A percentile compares a stretch with the other conserved stretches of the same genome.
These are phyloP conservation scores for Pseudoatta argentina DNA, from an alignment of 1,140 invertebrate genomes.

Conservation along the genomic window DNA sequence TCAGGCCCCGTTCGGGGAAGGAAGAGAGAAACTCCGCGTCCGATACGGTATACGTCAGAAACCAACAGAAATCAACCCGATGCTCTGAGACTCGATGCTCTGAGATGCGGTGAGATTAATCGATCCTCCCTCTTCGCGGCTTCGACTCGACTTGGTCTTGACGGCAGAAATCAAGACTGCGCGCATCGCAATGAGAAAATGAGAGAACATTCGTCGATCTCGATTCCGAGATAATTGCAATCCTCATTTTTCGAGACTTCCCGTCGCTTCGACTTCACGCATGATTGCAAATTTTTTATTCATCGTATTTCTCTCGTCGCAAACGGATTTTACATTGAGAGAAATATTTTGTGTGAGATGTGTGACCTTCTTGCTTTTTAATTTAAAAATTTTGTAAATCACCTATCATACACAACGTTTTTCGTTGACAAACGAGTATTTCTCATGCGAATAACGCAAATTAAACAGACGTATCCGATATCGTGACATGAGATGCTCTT, in stretches of 20 bases:
- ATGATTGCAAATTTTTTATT: too few relatives aligned
- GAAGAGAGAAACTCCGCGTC: neutral
- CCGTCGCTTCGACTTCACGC: neutral
- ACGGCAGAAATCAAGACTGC: constrained; percentile 41
- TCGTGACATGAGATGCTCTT: neutral
- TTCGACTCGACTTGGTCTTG: constrained; percentile 14
- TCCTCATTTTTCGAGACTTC: neutral
- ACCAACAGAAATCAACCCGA: neutral
- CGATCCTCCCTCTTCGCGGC: constrained; percentile 16
- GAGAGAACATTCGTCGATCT: constrained; percentile 28
- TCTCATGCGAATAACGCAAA: neutral
- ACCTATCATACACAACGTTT: too few relatives aligned
- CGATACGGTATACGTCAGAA: constrained; percentile 52
- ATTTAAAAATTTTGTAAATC: too few relatives aligned
- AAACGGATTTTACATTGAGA: too few relatives aligned
- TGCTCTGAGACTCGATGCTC: neutral
- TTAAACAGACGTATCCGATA: constrained; percentile 15
- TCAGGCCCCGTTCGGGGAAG: too few relatives aligned
- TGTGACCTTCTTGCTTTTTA: too few relatives aligned
- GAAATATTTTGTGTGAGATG: too few relatives aligned
- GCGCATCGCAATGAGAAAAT: constrained; percentile 8
- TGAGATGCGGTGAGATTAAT: constrained; percentile 43
- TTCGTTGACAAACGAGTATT: neutral
- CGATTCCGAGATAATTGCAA: constrained; percentile 6
- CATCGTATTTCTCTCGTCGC: too few relatives aligned